Conservation (phyloP, 1,140 invertebrate species). For the Anthonomus grandis region DNA sequence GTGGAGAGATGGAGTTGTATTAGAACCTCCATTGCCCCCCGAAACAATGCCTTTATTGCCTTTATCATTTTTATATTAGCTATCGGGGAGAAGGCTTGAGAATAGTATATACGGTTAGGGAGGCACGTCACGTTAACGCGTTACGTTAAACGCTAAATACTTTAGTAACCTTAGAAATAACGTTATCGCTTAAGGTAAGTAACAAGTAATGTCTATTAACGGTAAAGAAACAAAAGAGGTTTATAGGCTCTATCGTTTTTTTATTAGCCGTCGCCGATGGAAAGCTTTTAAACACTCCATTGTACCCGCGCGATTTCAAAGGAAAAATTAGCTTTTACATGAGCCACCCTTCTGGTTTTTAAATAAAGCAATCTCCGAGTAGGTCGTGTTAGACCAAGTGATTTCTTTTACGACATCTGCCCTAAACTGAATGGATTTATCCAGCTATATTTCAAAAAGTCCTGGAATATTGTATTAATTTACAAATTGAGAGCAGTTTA, state of each 20-base stretch:
- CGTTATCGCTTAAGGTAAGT: too few species aligned
- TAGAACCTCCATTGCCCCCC: constrained; percentile 13
- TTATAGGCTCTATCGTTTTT: constrained; percentile 5
- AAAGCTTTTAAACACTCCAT: constrained; percentile 1
- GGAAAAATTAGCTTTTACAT: constrained; percentile 5
- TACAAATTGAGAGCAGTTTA: too few species aligned
- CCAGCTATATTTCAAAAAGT: too few species aligned
- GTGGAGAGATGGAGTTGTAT: constrained; percentile 10
- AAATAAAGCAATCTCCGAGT: not conserved
- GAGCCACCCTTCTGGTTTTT: not conserved
- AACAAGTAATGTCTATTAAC: not conserved
- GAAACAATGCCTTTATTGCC: constrained; percentile 11
- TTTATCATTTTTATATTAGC: constrained; percentile 20
- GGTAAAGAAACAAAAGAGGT: constrained; percentile 1
- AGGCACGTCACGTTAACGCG: too few species aligned
- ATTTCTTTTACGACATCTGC: too few species aligned
- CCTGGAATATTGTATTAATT: too few species aligned
- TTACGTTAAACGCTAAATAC: too few species aligned
- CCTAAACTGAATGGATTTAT: too few species aligned
- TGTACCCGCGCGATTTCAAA: constrained; percentile 1
- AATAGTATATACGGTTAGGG: too few species aligned
- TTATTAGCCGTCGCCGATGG: constrained; percentile 4
- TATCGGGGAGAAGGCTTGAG: too few species aligned
- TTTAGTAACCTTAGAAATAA: too few species aligned
- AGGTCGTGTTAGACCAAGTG: too few species aligned